Conservation (phyloP, 2,113 vertebrate species). For the Vulpes lagopus region DNA sequence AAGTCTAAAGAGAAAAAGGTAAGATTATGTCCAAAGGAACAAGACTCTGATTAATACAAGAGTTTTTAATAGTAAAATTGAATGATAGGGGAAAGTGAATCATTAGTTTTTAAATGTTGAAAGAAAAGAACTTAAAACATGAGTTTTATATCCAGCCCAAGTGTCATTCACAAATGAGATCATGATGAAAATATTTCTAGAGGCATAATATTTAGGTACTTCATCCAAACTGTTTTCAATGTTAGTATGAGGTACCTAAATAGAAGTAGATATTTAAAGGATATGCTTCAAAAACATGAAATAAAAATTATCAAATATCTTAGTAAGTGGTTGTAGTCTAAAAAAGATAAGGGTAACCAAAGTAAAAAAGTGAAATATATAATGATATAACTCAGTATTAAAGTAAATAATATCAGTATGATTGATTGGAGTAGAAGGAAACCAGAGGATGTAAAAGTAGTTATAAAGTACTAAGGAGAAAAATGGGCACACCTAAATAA, state of each 20-base stretch:
- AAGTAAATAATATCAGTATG: background rate
- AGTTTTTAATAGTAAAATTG: slow-evolving; percentile 17
- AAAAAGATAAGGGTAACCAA: background rate
- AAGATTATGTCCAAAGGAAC: background rate
- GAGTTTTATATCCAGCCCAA: slow-evolving; percentile 25
- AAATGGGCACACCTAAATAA: background rate
- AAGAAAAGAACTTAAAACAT: background rate
- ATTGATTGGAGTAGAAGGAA: background rate
- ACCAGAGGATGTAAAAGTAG: background rate
- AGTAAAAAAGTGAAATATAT: background rate
- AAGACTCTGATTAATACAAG: background rate
- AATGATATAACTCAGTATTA: background rate
- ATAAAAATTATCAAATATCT: background rate
- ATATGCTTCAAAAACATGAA: background rate
- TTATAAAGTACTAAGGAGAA: background rate
- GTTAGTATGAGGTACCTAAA: background rate
- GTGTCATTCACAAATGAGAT: background rate
- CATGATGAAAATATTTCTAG: slow-evolving; percentile 35
- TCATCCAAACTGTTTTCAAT: too few relatives aligned
- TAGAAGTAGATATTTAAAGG: background rate
- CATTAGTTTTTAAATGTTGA: background rate
- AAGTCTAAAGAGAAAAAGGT: background rate
- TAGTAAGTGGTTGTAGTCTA: background rate
- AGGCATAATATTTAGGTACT: background rate
- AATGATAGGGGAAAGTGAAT: background rate